Conservation (phyloP, 2,797 vertebrate species). For the Ctenopoma kingsleyae region DNA sequence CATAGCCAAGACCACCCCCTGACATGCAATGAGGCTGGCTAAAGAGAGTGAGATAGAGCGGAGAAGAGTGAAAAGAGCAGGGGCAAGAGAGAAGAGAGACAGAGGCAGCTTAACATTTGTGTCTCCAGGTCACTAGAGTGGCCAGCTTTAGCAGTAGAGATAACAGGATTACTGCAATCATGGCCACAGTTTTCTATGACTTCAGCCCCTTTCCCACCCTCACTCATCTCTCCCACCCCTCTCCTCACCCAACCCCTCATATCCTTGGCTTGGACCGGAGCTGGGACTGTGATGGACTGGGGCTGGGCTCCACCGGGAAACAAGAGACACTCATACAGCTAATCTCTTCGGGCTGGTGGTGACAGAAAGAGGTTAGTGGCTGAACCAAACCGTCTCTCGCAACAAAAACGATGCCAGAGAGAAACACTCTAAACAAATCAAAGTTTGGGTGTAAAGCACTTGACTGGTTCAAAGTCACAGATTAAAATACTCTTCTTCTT, state of each 20-base stretch:
- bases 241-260: slow-evolving; percentile 51
- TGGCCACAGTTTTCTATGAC: slow-evolving; percentile 79
- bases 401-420: slow-evolving; percentile 43
- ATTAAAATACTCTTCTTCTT: slow-evolving; percentile 36
- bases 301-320: slow-evolving; percentile 77
- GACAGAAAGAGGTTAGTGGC: slow-evolving; percentile 87
- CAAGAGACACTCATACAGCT: slow-evolving; percentile 82
- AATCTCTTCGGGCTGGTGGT: slow-evolving; percentile 82
- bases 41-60: slow-evolving; percentile 76
- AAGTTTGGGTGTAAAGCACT: slow-evolving; percentile 58
- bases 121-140: slow-evolving; percentile 86
- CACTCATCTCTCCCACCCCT: slow-evolving; percentile 35
- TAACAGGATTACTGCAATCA: slow-evolving; percentile 89
- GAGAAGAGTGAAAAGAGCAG: slow-evolving; percentile 67
- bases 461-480: slow-evolving; percentile 46
- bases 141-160: slow-evolving; percentile 86
- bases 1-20: slow-evolving; percentile 81
- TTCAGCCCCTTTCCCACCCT: slow-evolving; percentile 68
- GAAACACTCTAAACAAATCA: slow-evolving; percentile 69
- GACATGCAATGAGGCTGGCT: slow-evolving; percentile 79
- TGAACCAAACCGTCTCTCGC: slow-evolving; percentile 66
- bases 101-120: slow-evolving; percentile 85
- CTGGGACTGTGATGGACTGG: slow-evolving; percentile 79
- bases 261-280: slow-evolving; percentile 69
- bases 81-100: slow-evolving; percentile 68